Percentiles rank a stretch among this genome's conserved stretches.
phyloP scores from a whole-genome alignment of 2,888 invertebrate species.

The Emmelina monodactyla region DNA sequence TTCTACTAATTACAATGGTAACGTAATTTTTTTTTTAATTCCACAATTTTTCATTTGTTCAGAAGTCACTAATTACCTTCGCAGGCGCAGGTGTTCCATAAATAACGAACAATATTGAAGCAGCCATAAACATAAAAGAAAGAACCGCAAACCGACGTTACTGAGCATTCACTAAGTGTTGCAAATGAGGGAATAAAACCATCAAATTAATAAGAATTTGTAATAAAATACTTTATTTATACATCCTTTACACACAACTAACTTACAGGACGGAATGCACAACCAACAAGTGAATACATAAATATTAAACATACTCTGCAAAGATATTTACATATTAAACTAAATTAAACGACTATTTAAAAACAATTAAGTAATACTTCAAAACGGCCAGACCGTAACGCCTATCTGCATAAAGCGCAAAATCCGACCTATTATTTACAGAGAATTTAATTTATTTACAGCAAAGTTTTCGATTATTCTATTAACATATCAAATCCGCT shows the following conservation, averaged over 20 bases:
- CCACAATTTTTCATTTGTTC: no score
- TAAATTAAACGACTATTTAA: background rate
- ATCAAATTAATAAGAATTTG: background rate
- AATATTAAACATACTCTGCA: conserved; percentile 9
- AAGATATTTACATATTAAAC: background rate
- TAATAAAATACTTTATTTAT: conserved; percentile 9
- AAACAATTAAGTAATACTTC: background rate
- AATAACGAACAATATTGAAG: no score
- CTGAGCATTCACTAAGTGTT: background rate
- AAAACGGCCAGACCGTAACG: conserved; percentile 1
- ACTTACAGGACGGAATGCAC: conserved; percentile 11
- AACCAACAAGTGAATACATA: conserved; percentile 8
- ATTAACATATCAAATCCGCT: conserved; percentile 52
- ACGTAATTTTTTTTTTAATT: no score
- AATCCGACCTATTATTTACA: conserved; percentile 5
- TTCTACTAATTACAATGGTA: no score
- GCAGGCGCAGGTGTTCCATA: no score
- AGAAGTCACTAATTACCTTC: no score
- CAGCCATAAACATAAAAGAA: no score
- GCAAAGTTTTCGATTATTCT: conserved; percentile 7
- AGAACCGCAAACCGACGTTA: no score
- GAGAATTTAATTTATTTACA: conserved; percentile 4
- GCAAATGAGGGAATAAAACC: background rate
- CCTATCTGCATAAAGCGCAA: background rate
- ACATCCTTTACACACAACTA: conserved; percentile 4